Evolutionary conservation across 2,888 invertebrate genomes (phyloP).

Genomic region (Agriopis leucophaearia): DNA sequence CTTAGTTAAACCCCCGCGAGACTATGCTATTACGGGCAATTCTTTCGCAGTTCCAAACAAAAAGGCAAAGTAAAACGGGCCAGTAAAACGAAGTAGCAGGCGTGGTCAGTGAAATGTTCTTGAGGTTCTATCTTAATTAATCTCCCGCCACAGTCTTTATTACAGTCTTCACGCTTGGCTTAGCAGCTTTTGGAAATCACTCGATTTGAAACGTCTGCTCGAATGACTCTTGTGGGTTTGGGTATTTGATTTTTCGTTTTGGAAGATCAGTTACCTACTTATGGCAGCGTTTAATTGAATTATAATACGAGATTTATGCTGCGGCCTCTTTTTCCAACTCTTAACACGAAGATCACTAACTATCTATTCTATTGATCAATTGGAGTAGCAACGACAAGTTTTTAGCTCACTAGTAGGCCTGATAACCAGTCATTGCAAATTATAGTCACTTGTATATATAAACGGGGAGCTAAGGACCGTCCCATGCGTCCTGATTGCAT

Average conservation of each 20-base stretch:
- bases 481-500: too few species aligned
- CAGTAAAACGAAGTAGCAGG: slow-evolving; percentile 62
- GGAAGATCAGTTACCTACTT: slow-evolving; percentile 12
- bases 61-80: slow-evolving; percentile 50
- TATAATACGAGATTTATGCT: too few species aligned
- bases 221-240: slow-evolving; percentile 49
- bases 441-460: too few species aligned
- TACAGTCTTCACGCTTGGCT: slow-evolving; percentile 74
- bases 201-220: slow-evolving; percentile 70
- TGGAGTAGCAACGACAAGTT: too few species aligned
- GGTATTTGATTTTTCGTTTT: slow-evolving; percentile 36
- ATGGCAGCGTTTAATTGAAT: neutral
- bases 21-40: slow-evolving; percentile 21
- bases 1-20: slow-evolving; percentile 16
- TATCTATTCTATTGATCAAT: too few species aligned
- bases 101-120: slow-evolving; percentile 66
- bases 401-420: too few species aligned
- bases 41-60: slow-evolving; percentile 29
- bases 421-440: too few species aligned
- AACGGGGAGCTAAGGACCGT: too few species aligned
- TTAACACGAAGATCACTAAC: too few species aligned
- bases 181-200: slow-evolving; percentile 71
- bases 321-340: too few species aligned
- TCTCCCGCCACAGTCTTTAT: slow-evolving; percentile 73
- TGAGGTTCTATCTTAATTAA: slow-evolving; percentile 77